Base-by-base conservation (phyloP, 2,888 invertebrate genomes). In the Nomada fucata region DNA sequence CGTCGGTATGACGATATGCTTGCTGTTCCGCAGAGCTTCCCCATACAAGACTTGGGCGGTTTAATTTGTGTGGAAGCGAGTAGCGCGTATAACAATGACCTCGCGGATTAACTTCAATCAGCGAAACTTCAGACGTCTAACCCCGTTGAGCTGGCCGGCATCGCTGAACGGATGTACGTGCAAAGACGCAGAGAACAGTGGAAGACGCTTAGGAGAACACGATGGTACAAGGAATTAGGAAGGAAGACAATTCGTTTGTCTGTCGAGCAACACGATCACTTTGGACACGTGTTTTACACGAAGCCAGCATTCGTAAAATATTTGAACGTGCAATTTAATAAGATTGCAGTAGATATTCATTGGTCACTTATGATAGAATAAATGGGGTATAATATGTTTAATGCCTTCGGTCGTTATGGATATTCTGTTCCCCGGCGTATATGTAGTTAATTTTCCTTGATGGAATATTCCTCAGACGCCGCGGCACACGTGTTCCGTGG, bases 31-130 rank as follows among this genome's bases (percentile, higher is more conserved):
- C 64, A 53, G 47, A 70, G 55, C 67, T 60, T 79, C 53, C 73
- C 61, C 53, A 65, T 23, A 53, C 53, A 82, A 73, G 76, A 57
- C 72, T 20, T 53, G 75, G 69, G 75, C 83, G 36, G 53, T 65
- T 88, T 64, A 83, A 77, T 83, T 82, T 63, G 77, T 57, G 69
- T 75, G 63, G 68, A 87, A 85, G 70, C 83, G 86, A 86, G 73
- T 82, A 80, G 89, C 87, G 82, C 82, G 76, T 72, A 82, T 83
- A 79, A 86, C 71, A 77, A 83, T 90, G 91, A 91, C 91, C 91
- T 87, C 79, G 83, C 86, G 87, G 88, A 90, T 91, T 91, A 90
- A 91, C 91, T 90, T 86, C 90, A 90, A 91, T 91, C 90, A 91
- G 82, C 86, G 84, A 86, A 86, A 88, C 89, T 83, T 86, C 86